Percentiles rank a stretch among this genome's conserved stretches.
phyloP scores from a whole-genome alignment of 2,113 vertebrate genomes.

The Callithrix jacchus region DNA sequence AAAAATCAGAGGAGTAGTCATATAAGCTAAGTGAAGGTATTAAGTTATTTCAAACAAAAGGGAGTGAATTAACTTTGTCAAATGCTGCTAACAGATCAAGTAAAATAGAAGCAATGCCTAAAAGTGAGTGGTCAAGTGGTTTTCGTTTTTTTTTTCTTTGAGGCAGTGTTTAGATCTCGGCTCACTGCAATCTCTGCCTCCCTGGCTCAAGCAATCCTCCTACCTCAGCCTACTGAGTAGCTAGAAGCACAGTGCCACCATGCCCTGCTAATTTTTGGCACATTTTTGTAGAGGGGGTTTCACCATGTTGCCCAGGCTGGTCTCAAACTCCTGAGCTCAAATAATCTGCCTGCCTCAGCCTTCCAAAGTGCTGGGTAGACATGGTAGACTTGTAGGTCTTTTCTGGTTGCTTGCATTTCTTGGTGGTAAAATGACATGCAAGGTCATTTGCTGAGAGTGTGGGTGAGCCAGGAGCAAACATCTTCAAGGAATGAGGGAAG shows the following conservation, averaged over 20 bases:
- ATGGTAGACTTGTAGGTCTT: not conserved
- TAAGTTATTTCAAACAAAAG: not conserved
- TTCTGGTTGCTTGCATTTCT: not conserved
- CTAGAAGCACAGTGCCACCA: too few species aligned
- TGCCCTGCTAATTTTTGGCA: too few species aligned
- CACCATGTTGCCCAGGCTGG: too few species aligned
- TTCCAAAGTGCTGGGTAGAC: not conserved
- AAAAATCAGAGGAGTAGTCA: not conserved
- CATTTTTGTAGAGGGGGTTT: too few species aligned
- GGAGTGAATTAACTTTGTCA: not conserved
- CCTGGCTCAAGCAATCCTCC: too few species aligned
- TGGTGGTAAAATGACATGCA: not conserved
- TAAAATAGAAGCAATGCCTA: slow-evolving; percentile 13
- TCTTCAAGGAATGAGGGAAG: not conserved
- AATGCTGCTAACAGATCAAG: not conserved
- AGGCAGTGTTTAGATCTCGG: too few species aligned
- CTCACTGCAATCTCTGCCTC: too few species aligned
- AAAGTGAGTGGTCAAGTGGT: not conserved
- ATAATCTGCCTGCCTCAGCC: too few species aligned
- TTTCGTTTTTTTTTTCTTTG: not conserved
- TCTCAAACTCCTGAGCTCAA: too few species aligned
- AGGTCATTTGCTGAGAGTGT: not conserved
- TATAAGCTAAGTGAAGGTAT: not conserved
- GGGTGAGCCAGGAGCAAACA: not conserved
- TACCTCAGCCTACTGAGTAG: too few species aligned